phyloP scores from a whole-genome alignment of 2,113 vertebrate genomes.

The Hippoglossus stenolepis region DNA sequence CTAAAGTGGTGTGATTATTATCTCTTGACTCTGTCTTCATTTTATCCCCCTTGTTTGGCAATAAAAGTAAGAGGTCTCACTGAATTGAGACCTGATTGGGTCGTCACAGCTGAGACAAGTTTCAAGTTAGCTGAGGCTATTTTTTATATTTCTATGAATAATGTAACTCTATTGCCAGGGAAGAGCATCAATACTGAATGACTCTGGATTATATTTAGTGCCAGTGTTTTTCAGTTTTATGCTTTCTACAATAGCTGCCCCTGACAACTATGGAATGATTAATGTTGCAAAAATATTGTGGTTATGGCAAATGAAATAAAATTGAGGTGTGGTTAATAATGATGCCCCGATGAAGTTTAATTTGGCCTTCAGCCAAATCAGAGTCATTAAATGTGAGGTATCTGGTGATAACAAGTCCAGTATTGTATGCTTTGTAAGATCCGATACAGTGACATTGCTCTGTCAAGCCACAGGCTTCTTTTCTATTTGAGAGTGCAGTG shows the following conservation, averaged over 20 bases:
- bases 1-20: slow-evolving; percentile 30
- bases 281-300: not conserved
- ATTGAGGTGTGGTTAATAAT: not conserved
- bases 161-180: not conserved
- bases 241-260: not conserved
- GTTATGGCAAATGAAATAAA: not conserved
- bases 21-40: slow-evolving; percentile 40
- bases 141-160: not conserved
- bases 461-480: not conserved
- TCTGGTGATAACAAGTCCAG: not conserved
- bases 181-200: not conserved
- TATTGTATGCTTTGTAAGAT: no score
- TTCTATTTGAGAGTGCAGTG: not conserved
- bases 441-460: not conserved
- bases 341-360: no score
- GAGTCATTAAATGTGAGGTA: not conserved
- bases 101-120: slow-evolving; percentile 1
- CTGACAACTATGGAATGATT: not conserved
- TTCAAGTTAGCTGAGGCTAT: not conserved
- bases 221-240: not conserved
- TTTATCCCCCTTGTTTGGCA: slow-evolving; percentile 27
- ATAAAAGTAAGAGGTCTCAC: not conserved
- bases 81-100: slow-evolving; percentile 16
- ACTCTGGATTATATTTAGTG: not conserved
- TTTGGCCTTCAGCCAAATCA: not conserved